phyloP scores from a whole-genome alignment of 2,888 invertebrate genomes.

The Caenorhabditis imperialis region DNA sequence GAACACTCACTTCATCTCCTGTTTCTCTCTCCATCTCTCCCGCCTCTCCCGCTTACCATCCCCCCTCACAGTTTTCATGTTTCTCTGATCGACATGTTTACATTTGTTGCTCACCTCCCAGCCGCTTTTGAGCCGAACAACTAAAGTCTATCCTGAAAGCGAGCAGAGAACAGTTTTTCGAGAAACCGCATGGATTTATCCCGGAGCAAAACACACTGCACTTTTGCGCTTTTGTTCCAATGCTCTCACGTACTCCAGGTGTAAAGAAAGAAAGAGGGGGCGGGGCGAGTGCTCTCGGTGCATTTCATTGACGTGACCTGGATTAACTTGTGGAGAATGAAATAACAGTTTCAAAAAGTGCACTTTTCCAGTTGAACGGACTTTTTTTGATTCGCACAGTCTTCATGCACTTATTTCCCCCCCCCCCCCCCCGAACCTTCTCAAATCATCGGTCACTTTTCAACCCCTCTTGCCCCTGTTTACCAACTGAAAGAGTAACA shows the following conservation, averaged over 20 bases:
- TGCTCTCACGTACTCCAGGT: constrained; percentile 2
- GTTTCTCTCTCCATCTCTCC: constrained; percentile 1
- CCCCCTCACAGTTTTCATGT: background rate
- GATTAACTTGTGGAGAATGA: no score
- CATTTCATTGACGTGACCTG: no score
- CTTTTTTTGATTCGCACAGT: no score
- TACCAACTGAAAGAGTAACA: no score
- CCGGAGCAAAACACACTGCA: constrained; percentile 16
- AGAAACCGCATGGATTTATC: background rate
- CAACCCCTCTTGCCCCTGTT: no score
- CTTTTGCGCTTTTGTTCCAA: constrained; percentile 16
- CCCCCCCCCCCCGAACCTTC: no score
- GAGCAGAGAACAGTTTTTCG: constrained; percentile 15
- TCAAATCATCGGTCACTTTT: no score
- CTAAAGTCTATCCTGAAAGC: constrained; percentile 10
- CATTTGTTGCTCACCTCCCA: background rate
- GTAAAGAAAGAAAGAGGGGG: background rate
- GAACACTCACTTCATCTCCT: constrained; percentile 22
- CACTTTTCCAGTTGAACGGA: no score
- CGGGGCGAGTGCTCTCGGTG: constrained; percentile 7
- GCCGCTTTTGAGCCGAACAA: no score
- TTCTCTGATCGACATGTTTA: no score
- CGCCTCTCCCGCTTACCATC: background rate
- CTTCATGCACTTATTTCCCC: no score
- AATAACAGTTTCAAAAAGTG: no score